Evolutionary conservation across 2,797 vertebrate species (phyloP), one percentile per base, ranked within the genome.

Genomic region (Brachyrhaphis roseni): DNA sequence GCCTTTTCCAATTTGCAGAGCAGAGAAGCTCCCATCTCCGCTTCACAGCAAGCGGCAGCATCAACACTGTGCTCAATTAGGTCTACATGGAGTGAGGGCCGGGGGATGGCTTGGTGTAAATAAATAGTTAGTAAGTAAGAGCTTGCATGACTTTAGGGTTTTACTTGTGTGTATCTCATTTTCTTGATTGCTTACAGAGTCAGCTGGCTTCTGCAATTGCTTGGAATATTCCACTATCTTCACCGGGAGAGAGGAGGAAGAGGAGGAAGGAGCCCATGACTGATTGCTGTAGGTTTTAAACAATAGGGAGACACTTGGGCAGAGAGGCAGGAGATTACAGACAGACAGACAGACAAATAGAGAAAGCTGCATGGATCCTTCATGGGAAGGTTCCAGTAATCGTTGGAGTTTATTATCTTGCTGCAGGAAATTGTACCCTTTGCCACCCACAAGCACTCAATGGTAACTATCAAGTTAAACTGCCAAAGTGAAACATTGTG

Each of bases 371-470:
- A 73, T 85, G 79, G 78, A 87, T 89, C 85, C 77, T 84, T 88
- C 91, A 93, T 92, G 89, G 91, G 90, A 95, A 93, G 91, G 49
- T 93, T 90, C 76, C 84, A 77, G 87, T 89, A 90, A 93, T 93
- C 93, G 91, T 93, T 89, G 83, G 66, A 88, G 86, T 94, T 92
- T 92, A 93, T 95, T 95, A 94, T 94, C 91, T 89, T 90, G 88
- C 89, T 72, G 88, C 83, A 93, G 89, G 95, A 95, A 95, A 95
- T 94, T 92, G 91, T 95, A 96, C 92, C 90, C 94, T 94, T 92
- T 95, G 93, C 94, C 95, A 96, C 95, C 95, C 95, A 95, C 93
- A 94, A 94, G 89, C 88, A 91, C 91, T 95, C 94, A 95, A 96
- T 93, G 86, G 93, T 91, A 92, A 93, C 94, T 95, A 93, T 95